A percentile compares a stretch with the other conserved stretches of the same genome.
Evolutionary conservation across 2,797 vertebrate genomes (phyloP).

Genomic region (Crypturellus tataupa): DNA sequence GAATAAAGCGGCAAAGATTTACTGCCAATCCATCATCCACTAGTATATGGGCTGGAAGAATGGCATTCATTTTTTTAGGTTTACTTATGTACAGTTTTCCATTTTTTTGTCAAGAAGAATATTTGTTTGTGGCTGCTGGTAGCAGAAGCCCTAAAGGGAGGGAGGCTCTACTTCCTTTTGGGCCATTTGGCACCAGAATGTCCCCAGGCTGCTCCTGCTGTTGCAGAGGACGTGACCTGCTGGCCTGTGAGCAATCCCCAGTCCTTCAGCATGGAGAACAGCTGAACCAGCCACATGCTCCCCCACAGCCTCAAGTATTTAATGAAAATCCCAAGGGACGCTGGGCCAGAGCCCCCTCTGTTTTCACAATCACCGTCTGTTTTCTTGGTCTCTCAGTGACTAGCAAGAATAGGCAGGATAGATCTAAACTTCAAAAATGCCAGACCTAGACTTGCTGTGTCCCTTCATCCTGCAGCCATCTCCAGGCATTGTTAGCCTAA

Average conservation of each 20-base stretch:
- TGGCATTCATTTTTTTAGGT: background rate
- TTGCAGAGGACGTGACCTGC: background rate
- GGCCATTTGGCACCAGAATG: fast-evolving
- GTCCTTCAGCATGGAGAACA: background rate
- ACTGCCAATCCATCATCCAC: background rate
- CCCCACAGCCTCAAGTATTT: background rate
- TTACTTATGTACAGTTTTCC: background rate
- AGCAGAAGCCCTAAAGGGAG: background rate
- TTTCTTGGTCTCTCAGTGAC: background rate
- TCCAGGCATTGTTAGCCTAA: too few relatives aligned
- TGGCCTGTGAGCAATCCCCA: background rate
- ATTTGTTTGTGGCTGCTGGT: background rate
- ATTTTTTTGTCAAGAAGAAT: background rate
- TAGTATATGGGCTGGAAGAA: background rate
- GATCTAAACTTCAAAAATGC: background rate
- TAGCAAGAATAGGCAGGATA: background rate
- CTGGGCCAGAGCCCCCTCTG: background rate
- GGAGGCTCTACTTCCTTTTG: background rate
- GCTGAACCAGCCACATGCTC: too few relatives aligned
- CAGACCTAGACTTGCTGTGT: background rate
- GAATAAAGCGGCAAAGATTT: slow-evolving; percentile 19
- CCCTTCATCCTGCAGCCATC: background rate
- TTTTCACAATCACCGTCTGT: background rate
- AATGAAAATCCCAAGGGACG: background rate
- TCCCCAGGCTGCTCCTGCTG: fast-evolving